A percentile compares a stretch with the other conserved stretches of the same genome.
Conservation (phyloP, 2,797 vertebrate genomes). For the Halcyon badia region DNA sequence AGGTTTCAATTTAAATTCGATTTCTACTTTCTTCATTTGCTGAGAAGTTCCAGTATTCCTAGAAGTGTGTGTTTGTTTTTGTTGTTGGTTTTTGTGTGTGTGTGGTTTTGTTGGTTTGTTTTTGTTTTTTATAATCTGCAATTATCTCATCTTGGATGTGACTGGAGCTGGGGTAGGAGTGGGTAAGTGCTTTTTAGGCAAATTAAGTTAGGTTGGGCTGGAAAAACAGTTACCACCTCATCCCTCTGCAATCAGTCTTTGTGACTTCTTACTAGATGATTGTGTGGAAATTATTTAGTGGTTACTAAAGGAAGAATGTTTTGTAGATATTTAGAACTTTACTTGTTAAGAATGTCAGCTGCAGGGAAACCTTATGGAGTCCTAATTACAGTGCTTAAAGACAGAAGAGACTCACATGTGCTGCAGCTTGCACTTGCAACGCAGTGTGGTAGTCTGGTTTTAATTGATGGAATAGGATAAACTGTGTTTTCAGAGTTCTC, state of each 20-base stretch:
- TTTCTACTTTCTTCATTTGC: neutral
- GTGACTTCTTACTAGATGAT: neutral
- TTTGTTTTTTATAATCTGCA: neutral
- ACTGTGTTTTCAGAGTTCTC: neutral
- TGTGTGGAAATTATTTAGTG: neutral
- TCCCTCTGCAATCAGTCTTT: neutral
- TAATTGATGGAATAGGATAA: neutral
- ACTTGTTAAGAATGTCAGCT: neutral
- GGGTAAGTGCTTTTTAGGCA: neutral
- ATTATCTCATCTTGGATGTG: neutral
- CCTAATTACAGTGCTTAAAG: neutral
- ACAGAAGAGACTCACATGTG: neutral
- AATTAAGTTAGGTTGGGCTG: neutral
- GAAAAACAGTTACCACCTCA: neutral
- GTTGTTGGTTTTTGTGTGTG: too few relatives aligned
- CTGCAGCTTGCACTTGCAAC: neutral
- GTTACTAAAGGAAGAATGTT: neutral
- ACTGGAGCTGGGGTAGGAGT: neutral
- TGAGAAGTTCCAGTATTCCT: accelerated
- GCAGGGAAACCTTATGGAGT: neutral
- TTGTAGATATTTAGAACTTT: neutral
- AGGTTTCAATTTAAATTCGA: neutral
- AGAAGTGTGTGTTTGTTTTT: neutral
- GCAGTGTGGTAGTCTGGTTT: neutral
- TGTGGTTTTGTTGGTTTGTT: too few relatives aligned